Evolutionary conservation across 1,140 invertebrate species (phyloP).

Genomic region (Aphelenchoides fujianensis): DNA sequence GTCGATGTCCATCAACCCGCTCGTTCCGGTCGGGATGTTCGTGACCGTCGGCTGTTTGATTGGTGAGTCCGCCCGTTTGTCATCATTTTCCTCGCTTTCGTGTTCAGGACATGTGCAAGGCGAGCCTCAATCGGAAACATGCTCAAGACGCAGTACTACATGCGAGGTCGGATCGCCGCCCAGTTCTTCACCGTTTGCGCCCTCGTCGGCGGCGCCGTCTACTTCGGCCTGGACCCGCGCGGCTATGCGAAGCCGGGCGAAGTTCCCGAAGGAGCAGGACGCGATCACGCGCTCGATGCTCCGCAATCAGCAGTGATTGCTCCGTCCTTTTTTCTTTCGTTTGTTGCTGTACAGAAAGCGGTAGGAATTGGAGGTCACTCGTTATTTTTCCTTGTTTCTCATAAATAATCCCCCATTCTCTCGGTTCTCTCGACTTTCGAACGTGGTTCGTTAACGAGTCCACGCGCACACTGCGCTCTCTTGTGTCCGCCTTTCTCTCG

Average conservation of each 20-base stretch:
- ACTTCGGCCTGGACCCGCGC: conserved; percentile 7
- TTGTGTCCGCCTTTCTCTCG: not conserved
- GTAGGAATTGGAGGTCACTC: not conserved
- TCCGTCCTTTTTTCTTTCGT: not conserved
- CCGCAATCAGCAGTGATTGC: not conserved
- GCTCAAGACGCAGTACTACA: conserved; percentile 43
- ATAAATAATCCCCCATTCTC: conserved; percentile 7
- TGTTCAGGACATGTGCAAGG: conserved; percentile 46
- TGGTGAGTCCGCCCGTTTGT: conserved; percentile 34
- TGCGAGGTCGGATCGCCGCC: conserved; percentile 45
- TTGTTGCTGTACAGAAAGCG: not conserved
- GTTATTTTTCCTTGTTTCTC: not conserved
- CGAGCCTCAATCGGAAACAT: conserved; percentile 48
- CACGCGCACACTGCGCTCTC: not conserved
- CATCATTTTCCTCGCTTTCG: not conserved
- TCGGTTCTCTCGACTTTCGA: not conserved
- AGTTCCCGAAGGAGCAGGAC: conserved; percentile 24
- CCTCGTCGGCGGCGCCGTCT: conserved; percentile 42
- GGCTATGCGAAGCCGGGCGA: conserved; percentile 6
- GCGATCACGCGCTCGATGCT: conserved; percentile 15
- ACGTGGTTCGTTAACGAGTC: too few relatives aligned
- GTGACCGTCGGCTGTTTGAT: conserved; percentile 50
- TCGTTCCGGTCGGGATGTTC: conserved; percentile 49
- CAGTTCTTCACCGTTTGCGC: conserved; percentile 46
- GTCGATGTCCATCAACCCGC: conserved; percentile 34